Conservation (phyloP, 2,797 vertebrate species). For the Triplophysa bombifrons region DNA sequence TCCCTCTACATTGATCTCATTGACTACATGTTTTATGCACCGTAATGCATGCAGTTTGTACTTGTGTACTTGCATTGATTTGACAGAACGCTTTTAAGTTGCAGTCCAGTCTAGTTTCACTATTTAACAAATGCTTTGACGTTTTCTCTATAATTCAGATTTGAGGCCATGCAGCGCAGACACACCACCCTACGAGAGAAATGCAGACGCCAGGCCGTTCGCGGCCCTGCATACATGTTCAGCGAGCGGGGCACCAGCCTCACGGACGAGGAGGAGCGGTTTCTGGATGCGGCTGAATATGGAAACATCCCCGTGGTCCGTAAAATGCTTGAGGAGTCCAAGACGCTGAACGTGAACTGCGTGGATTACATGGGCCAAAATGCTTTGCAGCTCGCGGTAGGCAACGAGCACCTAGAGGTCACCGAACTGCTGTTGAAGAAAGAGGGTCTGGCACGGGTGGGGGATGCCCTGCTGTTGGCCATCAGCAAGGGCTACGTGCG, state of each 20-base stretch:
- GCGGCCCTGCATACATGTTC: conserved; percentile 87
- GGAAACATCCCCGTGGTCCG: conserved; percentile 86
- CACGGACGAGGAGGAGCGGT: conserved; percentile 81
- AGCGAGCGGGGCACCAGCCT: conserved; percentile 83
- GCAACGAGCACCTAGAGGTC: conserved; percentile 84
- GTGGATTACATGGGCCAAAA: conserved; percentile 89
- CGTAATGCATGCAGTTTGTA: background rate
- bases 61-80: background rate
- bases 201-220: conserved; percentile 80
- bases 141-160: conserved; percentile 45
- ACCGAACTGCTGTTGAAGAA: conserved; percentile 84
- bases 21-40: conserved; percentile 9
- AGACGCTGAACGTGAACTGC: conserved; percentile 84
- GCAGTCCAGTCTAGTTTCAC: background rate
- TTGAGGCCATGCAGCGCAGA: conserved; percentile 79
- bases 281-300: conserved; percentile 83
- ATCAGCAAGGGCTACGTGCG: conserved; percentile 86
- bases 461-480: conserved; percentile 81
- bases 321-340: conserved; percentile 87
- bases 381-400: conserved; percentile 80
- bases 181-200: conserved; percentile 84
- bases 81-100: background rate
- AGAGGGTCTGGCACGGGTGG: conserved; percentile 82
- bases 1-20: conserved; percentile 25
- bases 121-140: background rate